A percentile compares a stretch with the other conserved stretches of the same genome.
Conservation (phyloP, 2,113 vertebrate species). For the Gopherus flavomarginatus region DNA sequence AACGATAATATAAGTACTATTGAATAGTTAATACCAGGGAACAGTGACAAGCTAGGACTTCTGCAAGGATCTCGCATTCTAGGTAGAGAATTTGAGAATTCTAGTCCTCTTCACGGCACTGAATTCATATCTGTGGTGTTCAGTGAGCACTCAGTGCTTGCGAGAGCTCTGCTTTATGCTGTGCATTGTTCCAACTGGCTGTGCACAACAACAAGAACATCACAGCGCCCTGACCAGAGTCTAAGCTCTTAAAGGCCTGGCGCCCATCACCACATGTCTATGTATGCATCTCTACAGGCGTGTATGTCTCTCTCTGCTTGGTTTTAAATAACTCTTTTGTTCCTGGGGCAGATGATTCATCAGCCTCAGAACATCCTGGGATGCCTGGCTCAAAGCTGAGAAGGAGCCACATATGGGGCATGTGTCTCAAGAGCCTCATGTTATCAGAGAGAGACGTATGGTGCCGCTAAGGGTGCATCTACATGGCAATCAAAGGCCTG, state of each 20-base stretch:
- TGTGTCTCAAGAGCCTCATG: neutral
- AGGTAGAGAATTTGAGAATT: neutral
- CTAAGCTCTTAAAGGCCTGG: neutral
- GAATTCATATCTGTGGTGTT: too few species aligned
- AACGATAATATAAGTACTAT: neutral
- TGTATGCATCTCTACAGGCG: neutral
- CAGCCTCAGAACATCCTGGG: rapidly evolving
- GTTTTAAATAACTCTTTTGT: neutral
- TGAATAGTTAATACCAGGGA: neutral
- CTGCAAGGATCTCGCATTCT: neutral
- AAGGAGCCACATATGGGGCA: neutral
- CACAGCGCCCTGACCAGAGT: neutral
- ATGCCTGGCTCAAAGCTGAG: rapidly evolving
- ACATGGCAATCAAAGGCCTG: neutral
- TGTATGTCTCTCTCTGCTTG: neutral
- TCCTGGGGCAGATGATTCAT: neutral
- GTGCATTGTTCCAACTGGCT: neutral
- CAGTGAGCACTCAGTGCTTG: too few species aligned
- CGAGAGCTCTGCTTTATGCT: neutral
- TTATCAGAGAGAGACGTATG: neutral
- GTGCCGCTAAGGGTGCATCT: rapidly evolving
- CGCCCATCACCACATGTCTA: neutral
- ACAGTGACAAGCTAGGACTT: neutral
- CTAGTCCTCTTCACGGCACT: too few species aligned
- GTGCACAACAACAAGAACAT: neutral